Evolutionary conservation across 2,797 vertebrate genomes (phyloP).

Genomic region (Chelon auratus): DNA sequence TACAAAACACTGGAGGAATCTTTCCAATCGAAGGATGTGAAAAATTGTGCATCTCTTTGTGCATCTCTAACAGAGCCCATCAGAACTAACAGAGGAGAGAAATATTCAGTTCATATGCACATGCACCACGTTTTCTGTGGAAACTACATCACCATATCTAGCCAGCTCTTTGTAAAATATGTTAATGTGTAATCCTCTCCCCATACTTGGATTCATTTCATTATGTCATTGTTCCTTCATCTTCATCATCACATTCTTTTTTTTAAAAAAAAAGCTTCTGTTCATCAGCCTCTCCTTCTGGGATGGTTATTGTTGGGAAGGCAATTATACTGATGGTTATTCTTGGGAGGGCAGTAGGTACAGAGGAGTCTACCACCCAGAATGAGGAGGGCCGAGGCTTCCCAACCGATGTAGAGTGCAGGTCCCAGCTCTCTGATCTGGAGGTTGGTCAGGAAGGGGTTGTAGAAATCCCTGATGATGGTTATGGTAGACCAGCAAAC

Average conservation of each 20-base stretch:
- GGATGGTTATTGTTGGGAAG: constrained; percentile 23
- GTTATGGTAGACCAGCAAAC: constrained; percentile 93
- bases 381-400: constrained; percentile 85
- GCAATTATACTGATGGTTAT: neutral
- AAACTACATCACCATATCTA: neutral
- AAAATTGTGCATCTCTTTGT: too few relatives aligned
- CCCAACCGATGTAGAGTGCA: constrained; percentile 93
- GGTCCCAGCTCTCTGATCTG: constrained; percentile 93
- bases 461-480: constrained; percentile 94
- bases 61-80: too few relatives aligned
- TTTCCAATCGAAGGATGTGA: too few relatives aligned
- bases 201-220: neutral
- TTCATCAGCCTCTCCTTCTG: too few relatives aligned
- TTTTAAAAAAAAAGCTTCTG: too few relatives aligned
- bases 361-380: constrained; percentile 91
- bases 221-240: constrained; percentile 25
- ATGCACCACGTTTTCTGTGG: neutral
- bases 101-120: too few relatives aligned
- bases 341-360: constrained; percentile 72
- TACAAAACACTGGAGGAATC: too few relatives aligned
- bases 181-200: neutral
- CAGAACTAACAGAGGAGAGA: too few relatives aligned
- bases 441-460: constrained; percentile 84
- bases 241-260: too few relatives aligned
- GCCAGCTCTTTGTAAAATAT: too few relatives aligned